These are phyloP conservation scores for Passerina amoena DNA, from an alignment of 2,113 vertebrate genomes.

Conservation along the genomic window DNA sequence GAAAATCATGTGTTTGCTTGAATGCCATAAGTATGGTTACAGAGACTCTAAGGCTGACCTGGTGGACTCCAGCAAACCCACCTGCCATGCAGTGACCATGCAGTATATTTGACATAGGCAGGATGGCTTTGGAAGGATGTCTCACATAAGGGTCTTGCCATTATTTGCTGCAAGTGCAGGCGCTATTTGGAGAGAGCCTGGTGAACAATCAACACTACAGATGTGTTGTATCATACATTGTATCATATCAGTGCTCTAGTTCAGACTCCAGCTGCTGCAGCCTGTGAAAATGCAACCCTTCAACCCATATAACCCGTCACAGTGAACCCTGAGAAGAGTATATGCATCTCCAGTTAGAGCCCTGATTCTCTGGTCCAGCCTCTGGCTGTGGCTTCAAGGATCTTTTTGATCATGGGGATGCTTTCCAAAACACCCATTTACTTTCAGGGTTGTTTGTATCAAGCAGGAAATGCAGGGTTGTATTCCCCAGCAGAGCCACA, in stretches of 20 bases:
- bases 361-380: background rate
- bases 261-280: background rate
- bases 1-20: background rate
- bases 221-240: background rate
- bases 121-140: background rate
- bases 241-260: background rate
- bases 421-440: background rate
- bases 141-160: background rate
- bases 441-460: background rate
- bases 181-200: background rate
- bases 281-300: background rate
- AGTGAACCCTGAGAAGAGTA: background rate
- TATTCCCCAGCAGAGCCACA: background rate
- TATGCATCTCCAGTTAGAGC: background rate
- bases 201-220: background rate
- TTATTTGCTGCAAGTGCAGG: background rate
- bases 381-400: accelerated
- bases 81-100: background rate
- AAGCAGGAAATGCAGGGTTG: background rate
- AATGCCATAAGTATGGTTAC: background rate
- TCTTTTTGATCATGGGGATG: background rate
- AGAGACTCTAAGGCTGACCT: background rate
- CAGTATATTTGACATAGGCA: background rate
- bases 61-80: background rate
- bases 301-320: background rate